A percentile compares a stretch with the other conserved stretches of the same genome.
Conservation (phyloP, 2,113 vertebrate genomes). For the Microcebus jonahi region DNA sequence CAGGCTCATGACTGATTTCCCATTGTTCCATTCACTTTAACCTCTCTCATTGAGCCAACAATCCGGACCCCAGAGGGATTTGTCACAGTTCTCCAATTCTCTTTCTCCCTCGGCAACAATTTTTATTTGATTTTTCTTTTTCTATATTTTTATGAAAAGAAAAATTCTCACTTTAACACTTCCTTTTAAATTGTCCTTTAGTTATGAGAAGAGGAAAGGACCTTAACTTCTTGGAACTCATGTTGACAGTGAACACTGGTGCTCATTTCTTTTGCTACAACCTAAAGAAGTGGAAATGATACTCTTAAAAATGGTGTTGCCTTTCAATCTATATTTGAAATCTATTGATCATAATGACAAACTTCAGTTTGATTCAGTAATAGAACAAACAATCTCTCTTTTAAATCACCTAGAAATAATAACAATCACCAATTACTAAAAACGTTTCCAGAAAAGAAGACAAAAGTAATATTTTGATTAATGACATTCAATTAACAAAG, state of each 20-base stretch:
- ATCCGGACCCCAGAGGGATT: conserved; percentile 53
- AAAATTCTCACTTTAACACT: conserved; percentile 58
- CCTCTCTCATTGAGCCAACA: conserved; percentile 40
- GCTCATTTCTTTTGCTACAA: conserved; percentile 36
- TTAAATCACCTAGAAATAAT: neutral
- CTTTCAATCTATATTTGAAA: neutral
- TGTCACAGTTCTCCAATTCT: conserved; percentile 68
- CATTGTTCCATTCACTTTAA: conserved; percentile 55
- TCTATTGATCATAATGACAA: conserved; percentile 31
- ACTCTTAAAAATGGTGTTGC: neutral
- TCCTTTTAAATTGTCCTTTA: conserved; percentile 60
- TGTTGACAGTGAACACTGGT: neutral
- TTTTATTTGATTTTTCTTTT: conserved; percentile 73
- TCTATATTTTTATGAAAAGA: conserved; percentile 66
- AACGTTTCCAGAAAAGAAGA: neutral
- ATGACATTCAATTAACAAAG: neutral
- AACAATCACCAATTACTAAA: conserved; percentile 9
- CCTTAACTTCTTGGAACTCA: conserved; percentile 56
- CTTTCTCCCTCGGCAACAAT: conserved; percentile 62
- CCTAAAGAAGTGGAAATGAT: conserved; percentile 20
- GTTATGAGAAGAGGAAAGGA: conserved; percentile 39
- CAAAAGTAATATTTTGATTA: neutral
- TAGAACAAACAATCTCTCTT: neutral
- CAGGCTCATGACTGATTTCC: conserved; percentile 67
- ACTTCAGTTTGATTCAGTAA: neutral